These are phyloP conservation scores for Trichonephila clavata DNA, from an alignment of 1,140 invertebrate species.

Conservation along the genomic window DNA sequence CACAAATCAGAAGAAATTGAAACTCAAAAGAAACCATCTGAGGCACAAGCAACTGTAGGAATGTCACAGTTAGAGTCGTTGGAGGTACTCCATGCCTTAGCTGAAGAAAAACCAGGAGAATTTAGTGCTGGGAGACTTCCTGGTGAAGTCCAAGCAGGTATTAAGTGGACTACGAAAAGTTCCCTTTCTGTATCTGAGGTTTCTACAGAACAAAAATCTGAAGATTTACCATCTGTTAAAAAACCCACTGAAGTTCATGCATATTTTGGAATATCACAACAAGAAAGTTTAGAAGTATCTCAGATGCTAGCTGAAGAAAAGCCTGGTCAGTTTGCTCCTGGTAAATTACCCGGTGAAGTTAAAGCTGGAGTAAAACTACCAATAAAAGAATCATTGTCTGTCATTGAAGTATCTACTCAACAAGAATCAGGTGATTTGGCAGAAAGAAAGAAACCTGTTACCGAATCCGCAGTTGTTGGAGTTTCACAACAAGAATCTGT, in stretches of 20 bases:
- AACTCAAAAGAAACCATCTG: slow-evolving; percentile 56
- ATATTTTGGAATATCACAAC: slow-evolving; percentile 42
- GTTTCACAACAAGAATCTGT: slow-evolving; percentile 72
- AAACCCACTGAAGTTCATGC: slow-evolving; percentile 76
- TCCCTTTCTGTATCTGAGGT: slow-evolving; percentile 61
- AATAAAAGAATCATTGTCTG: slow-evolving; percentile 64
- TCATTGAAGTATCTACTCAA: slow-evolving; percentile 61
- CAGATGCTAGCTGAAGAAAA: slow-evolving; percentile 68
- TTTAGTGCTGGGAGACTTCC: slow-evolving; percentile 68
- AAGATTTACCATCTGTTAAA: slow-evolving; percentile 79
- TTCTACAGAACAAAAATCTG: slow-evolving; percentile 44
- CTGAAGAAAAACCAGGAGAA: slow-evolving; percentile 68
- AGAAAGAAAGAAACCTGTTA: slow-evolving; percentile 31
- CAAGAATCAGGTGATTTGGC: slow-evolving; percentile 52
- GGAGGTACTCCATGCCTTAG: slow-evolving; percentile 61
- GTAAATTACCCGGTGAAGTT: slow-evolving; percentile 76
- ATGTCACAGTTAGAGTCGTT: slow-evolving; percentile 51
- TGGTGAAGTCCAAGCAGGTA: slow-evolving; percentile 57
- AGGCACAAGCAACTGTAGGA: slow-evolving; percentile 46
- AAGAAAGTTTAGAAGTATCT: slow-evolving; percentile 73
- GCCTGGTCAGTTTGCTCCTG: slow-evolving; percentile 74
- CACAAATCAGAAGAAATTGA: slow-evolving; percentile 58
- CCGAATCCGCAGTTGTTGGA: slow-evolving; percentile 27
- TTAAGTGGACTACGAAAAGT: slow-evolving; percentile 65
- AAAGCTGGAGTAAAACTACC: slow-evolving; percentile 63